These are phyloP conservation scores for Lumbricus terrestris DNA, from an alignment of 2,888 invertebrate genomes.

Conservation along the genomic window DNA sequence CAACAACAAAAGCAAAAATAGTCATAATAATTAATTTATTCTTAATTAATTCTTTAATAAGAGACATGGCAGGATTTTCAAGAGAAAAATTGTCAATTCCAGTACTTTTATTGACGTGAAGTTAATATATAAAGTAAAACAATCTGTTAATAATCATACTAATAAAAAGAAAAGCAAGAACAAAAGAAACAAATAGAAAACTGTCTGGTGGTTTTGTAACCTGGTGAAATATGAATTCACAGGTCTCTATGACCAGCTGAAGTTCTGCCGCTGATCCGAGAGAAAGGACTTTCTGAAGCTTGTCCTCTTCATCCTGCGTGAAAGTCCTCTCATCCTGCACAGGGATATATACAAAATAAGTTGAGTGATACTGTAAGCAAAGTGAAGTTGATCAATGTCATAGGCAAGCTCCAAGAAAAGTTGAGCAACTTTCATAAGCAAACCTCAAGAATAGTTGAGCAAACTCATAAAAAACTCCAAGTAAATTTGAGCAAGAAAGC, in stretches of 20 bases:
- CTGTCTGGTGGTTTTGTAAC: conserved; percentile 41
- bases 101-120: no score
- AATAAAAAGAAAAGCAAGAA: no score
- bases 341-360: not conserved
- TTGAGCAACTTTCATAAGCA: no score
- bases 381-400: no score
- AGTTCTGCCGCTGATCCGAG: conserved; percentile 49
- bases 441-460: no score
- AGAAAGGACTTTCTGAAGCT: conserved; percentile 50
- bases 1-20: not conserved
- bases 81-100: no score
- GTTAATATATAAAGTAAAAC: no score
- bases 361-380: not conserved
- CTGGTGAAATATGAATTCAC: conserved; percentile 58
- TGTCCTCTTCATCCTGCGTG: conserved; percentile 56
- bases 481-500: no score
- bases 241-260: conserved; percentile 53
- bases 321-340: conserved; percentile 55
- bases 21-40: not conserved
- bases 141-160: no score
- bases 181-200: not conserved
- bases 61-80: no score
- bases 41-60: not conserved
- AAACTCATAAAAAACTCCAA: no score
- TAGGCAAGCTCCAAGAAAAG: no score